Conservation (phyloP, 2,888 invertebrate genomes). For the Chymomyza caudatula region DNA sequence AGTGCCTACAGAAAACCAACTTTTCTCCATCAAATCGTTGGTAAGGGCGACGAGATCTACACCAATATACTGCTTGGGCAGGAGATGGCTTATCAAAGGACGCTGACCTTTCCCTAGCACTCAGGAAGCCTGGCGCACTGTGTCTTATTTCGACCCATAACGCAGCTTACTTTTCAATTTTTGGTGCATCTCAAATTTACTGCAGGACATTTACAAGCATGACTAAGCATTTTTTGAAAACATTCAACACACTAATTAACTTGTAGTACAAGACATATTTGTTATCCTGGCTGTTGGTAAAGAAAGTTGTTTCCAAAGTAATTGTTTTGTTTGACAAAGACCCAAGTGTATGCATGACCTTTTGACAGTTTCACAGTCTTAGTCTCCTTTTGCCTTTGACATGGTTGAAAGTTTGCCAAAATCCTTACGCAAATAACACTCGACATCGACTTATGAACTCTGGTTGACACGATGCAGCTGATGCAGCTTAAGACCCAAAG, state of each 20-base stretch:
- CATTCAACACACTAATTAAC: neutral
- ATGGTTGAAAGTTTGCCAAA: constrained; percentile 28
- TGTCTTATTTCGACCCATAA: too few species aligned
- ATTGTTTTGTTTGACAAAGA: constrained; percentile 59
- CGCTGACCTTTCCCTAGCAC: too few species aligned
- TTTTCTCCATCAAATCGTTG: too few species aligned
- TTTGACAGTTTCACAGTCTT: constrained; percentile 50
- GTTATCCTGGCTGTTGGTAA: neutral
- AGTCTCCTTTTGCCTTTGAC: constrained; percentile 18
- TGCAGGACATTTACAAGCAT: neutral
- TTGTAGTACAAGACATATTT: neutral
- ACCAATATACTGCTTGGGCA: too few species aligned
- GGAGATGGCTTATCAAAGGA: too few species aligned
- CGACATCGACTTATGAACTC: constrained; percentile 54
- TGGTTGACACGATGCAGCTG: constrained; percentile 37
- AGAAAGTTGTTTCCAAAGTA: constrained; percentile 5
- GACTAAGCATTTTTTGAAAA: neutral
- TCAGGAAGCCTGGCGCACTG: too few species aligned
- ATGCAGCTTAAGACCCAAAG: constrained; percentile 26
- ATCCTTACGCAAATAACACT: constrained; percentile 23
- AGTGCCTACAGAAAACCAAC: too few species aligned
- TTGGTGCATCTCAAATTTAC: neutral
- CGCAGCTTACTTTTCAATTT: neutral
- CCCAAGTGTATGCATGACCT: constrained; percentile 45
- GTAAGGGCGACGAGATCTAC: too few species aligned